Evolutionary conservation across 1,140 invertebrate species (phyloP), one percentile per base, ranked within the genome.

Genomic region (Gryon sp.): DNA sequence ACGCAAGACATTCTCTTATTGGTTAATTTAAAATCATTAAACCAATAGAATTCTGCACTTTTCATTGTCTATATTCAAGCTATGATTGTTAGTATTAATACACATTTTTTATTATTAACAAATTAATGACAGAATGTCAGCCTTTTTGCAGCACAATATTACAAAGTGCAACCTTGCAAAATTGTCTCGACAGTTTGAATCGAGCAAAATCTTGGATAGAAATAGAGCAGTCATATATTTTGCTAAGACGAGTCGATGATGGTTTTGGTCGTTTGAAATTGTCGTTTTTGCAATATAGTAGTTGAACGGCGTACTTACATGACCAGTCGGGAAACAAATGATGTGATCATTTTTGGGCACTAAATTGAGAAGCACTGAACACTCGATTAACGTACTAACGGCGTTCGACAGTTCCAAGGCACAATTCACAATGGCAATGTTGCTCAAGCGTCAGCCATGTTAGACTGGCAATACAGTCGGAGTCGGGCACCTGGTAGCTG

Each of bases 321-420:
- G 72, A 94, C 91, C 79, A 94, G 83, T 79, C 93, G 90, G 72
- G 93, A 94, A 81, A 94, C 90, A 75, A 94, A 91, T 63, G 92
- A 92, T 52, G 92, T 93, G 90, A 94, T 93, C 93, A 94, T 94
- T 86, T 89, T 91, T 79, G 76, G 72, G 45, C 63, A 26, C 72
- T 50, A n/a, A n/a, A n/a, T n/a, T n/a, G 28, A 22, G 43, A 74
- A 59, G 65, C 36, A n/a, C n/a, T 57, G 79, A 63, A 63, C 26
- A 59, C 19, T 26, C 45, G 70, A 70, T 77, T 63, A 79, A 68
- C 72, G 32, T 43, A 81, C 65, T 63, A 46, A 65, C 48, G 78
- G 70, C 16, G 82, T 83, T 69, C 79, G 73, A 77, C 79, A 78
- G 65, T 77, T 68, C 78, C 77, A 83, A 81, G 78, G 79, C 81